Conservation (phyloP, 2,113 vertebrate genomes). For the Apeltes quadracus region DNA sequence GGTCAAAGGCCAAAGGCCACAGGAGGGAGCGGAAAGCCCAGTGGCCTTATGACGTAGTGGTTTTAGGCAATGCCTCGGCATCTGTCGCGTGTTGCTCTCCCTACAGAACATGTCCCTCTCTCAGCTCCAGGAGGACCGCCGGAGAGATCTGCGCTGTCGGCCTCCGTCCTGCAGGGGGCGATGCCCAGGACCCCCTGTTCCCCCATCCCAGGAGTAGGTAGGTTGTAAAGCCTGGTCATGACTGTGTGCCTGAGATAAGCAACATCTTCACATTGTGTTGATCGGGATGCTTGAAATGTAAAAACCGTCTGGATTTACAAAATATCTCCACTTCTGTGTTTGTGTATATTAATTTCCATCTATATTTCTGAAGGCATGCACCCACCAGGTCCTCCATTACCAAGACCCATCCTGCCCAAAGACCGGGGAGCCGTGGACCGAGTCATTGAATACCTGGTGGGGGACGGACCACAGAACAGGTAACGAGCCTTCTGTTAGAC, state of each 20-base stretch:
- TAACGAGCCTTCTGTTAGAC: slow-evolving; percentile 51
- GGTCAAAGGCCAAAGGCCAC: slow-evolving; percentile 8
- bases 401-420: slow-evolving; percentile 91
- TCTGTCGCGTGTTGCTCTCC: slow-evolving; percentile 28
- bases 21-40: background rate
- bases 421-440: slow-evolving; percentile 91
- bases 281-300: background rate
- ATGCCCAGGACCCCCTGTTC: slow-evolving; percentile 84
- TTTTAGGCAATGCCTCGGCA: background rate
- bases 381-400: slow-evolving; percentile 94
- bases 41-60: slow-evolving; percentile 17
- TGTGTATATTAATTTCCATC: slow-evolving; percentile 2
- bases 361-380: slow-evolving; percentile 84
- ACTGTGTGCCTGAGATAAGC: background rate
- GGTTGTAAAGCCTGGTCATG: slow-evolving; percentile 60
- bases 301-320: background rate
- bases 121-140: slow-evolving; percentile 89
- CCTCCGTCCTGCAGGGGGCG: slow-evolving; percentile 60
- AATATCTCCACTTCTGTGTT: background rate
- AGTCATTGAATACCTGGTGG: slow-evolving; percentile 95
- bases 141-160: slow-evolving; percentile 82
- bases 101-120: slow-evolving; percentile 64
- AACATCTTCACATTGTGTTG: background rate
- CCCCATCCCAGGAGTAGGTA: slow-evolving; percentile 89
- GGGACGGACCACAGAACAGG: slow-evolving; percentile 98